Conservation (phyloP, 2,113 vertebrate species). For the Ageneiosus marmoratus region DNA sequence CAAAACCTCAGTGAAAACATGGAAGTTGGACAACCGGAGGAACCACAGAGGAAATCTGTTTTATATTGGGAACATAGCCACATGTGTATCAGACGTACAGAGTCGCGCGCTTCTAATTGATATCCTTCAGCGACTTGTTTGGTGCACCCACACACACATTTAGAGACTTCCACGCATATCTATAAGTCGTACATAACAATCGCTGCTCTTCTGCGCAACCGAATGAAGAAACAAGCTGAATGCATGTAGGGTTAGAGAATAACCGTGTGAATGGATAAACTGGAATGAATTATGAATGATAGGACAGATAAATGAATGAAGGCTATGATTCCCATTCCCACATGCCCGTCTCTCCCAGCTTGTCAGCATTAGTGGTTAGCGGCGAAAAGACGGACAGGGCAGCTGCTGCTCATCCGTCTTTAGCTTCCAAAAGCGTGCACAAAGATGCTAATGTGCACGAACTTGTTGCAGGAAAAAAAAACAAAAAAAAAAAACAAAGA, state of each 20-base stretch:
- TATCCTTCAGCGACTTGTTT: conserved; percentile 35
- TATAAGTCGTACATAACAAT: not conserved
- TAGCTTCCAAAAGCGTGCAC: conserved; percentile 57
- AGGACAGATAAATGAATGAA: conserved; percentile 6
- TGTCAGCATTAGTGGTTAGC: conserved; percentile 37
- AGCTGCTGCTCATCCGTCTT: conserved; percentile 73
- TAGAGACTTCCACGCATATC: not conserved
- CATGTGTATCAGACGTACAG: conserved; percentile 34
- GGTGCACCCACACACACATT: conserved; percentile 4
- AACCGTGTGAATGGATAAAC: not conserved
- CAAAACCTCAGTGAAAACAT: conserved; percentile 43
- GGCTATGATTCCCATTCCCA: conserved; percentile 30
- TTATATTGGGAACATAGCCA: conserved; percentile 38
- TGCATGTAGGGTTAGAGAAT: not conserved
- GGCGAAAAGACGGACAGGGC: conserved; percentile 62
- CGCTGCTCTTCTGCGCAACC: not conserved
- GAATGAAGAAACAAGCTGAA: not conserved
- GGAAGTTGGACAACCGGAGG: conserved; percentile 5
- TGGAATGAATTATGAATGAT: conserved; percentile 8
- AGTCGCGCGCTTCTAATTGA: conserved; percentile 34
- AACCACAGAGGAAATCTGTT: conserved; percentile 43
- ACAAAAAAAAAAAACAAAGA: conserved; percentile 50
- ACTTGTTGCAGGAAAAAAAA: conserved; percentile 67
- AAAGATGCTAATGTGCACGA: conserved; percentile 67
- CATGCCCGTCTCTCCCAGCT: conserved; percentile 37